Conservation (phyloP, 1,140 invertebrate genomes). For the Gonioctena quinquepunctata region DNA sequence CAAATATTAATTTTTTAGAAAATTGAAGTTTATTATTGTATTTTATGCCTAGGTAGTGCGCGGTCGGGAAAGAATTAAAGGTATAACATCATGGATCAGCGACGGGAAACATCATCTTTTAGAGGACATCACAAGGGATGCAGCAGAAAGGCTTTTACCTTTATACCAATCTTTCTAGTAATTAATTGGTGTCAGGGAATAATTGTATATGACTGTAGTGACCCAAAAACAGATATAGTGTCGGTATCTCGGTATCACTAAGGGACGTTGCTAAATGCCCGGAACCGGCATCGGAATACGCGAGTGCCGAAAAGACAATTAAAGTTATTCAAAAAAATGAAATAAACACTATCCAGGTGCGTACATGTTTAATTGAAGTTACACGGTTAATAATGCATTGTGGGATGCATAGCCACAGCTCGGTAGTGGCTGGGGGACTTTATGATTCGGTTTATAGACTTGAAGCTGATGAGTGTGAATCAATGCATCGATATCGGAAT, state of each 20-base stretch:
- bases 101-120: too few species aligned
- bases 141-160: neutral
- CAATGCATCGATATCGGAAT: conserved; percentile 16
- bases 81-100: neutral
- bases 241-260: neutral
- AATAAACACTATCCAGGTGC: neutral
- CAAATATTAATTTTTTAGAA: too few species aligned
- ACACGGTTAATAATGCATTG: conserved; percentile 18
- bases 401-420: conserved; percentile 24
- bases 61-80: neutral
- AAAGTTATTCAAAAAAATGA: neutral
- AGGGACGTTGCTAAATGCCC: neutral
- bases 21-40: conserved; percentile 1
- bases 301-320: neutral
- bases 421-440: neutral
- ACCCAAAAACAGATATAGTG: neutral
- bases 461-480: neutral
- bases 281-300: neutral
- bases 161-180: neutral
- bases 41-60: neutral
- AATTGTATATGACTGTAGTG: neutral
- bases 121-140: too few species aligned
- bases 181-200: neutral
- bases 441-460: neutral
- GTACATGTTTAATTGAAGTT: conserved; percentile 23